phyloP scores from a whole-genome alignment of 2,113 vertebrate genomes.

The Sphaerodactylus townsendi region DNA sequence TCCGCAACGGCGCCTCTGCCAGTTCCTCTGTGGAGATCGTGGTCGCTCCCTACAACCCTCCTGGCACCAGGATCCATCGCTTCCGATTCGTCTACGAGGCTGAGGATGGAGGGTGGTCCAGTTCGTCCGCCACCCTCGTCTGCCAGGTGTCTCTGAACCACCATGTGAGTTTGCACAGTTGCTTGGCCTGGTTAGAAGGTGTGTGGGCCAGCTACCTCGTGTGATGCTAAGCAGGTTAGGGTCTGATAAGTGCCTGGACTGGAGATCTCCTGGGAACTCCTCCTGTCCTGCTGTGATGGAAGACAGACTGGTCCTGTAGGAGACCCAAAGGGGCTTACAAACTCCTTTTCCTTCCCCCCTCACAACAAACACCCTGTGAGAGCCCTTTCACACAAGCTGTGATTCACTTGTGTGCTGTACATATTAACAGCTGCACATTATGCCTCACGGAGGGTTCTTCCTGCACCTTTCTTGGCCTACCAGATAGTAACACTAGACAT shows the following conservation, averaged over 20 bases:
- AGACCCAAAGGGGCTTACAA: no score
- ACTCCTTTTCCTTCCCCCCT: no score
- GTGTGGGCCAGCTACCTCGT: no score
- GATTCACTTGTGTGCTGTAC: not conserved
- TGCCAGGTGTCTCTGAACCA: not conserved
- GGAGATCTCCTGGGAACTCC: no score
- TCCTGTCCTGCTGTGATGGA: no score
- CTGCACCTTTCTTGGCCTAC: no score
- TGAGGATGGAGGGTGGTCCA: not conserved
- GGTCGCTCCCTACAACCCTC: not conserved
- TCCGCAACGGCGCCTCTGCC: rapidly evolving
- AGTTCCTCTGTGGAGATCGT: not conserved
- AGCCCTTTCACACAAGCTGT: not conserved
- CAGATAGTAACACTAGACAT: no score
- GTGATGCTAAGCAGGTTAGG: no score
- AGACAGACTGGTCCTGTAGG: no score
- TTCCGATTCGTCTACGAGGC: slow-evolving; percentile 55
- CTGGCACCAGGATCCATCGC: slow-evolving; percentile 35
- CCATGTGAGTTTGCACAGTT: not conserved
- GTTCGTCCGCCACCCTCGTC: not conserved
- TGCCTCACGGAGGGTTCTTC: no score
- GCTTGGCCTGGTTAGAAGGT: not conserved
- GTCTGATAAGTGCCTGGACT: no score
- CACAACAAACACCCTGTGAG: no score
- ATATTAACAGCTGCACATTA: not conserved